These are phyloP conservation scores for Clytia hemisphaerica DNA, from an alignment of 30 jellyfish, hydroid and myxozoan species.

Conservation along the genomic window DNA sequence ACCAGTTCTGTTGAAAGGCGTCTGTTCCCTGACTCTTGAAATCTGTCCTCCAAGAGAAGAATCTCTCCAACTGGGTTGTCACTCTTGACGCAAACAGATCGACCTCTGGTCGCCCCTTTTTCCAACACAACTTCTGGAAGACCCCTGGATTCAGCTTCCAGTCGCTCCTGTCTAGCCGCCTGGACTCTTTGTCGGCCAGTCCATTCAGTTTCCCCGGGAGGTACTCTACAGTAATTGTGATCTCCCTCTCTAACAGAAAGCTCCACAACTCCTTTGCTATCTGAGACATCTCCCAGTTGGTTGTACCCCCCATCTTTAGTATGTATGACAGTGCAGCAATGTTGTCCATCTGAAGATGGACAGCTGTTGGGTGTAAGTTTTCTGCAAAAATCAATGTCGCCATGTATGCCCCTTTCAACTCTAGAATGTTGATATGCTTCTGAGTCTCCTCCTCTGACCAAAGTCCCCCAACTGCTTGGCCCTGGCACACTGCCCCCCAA, in stretches of 20 bases:
- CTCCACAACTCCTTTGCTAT: conserved; percentile 35
- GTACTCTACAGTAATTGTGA: conserved; percentile 35
- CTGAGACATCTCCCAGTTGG: conserved; percentile 14
- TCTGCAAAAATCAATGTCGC: conserved; percentile 1
- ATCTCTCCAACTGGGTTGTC: conserved; percentile 21
- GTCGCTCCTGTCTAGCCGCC: conserved; percentile 27
- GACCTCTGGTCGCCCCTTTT: conserved; percentile 17
- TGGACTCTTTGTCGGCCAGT: conserved; percentile 23
- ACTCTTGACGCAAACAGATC: conserved; percentile 42
- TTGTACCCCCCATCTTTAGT: conserved; percentile 26
- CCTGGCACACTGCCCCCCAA: conserved; percentile 37
- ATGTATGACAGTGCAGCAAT: conserved; percentile 19
- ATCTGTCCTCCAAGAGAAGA: conserved; percentile 29
- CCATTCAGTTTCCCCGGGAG: conserved; percentile 27
- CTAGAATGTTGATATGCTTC: conserved; percentile 14
- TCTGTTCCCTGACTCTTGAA: conserved; percentile 19
- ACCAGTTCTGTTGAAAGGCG: conserved; percentile 34
- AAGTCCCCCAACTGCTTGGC: conserved; percentile 6
- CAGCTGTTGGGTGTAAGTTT: not conserved
- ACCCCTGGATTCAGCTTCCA: conserved; percentile 25
- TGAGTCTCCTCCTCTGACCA: conserved; percentile 18
- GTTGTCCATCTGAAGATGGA: conserved; percentile 28
- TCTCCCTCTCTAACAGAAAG: conserved; percentile 15
- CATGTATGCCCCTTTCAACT: conserved; percentile 6
- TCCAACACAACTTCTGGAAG: conserved; percentile 16